A percentile compares a stretch with the other conserved stretches of the same genome.
These are phyloP conservation scores for Trigoniulus corallinus DNA, from an alignment of 1,140 invertebrate genomes.

Conservation along the genomic window DNA sequence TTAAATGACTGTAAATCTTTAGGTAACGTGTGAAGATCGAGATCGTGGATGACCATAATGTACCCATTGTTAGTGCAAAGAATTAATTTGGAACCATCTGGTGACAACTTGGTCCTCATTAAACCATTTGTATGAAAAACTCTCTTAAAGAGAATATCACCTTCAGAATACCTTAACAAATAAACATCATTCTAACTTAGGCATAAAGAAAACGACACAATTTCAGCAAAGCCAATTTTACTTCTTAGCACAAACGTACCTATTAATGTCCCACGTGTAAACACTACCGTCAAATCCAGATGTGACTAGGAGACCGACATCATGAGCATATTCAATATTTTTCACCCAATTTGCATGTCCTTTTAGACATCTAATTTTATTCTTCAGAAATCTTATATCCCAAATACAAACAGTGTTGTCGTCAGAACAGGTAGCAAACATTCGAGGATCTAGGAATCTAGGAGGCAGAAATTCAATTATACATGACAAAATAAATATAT, in stretches of 20 bases:
- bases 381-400: conserved; percentile 71
- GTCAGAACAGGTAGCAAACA: conserved; percentile 86
- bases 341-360: conserved; percentile 94
- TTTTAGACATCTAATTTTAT: conserved; percentile 51
- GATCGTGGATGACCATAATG: conserved; percentile 73
- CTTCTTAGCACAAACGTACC: conserved; percentile 26
- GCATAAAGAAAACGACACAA: not conserved
- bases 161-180: conserved; percentile 43
- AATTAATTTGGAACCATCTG: conserved; percentile 69
- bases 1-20: conserved; percentile 71
- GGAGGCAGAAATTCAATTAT: conserved; percentile 16
- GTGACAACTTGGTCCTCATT: conserved; percentile 73
- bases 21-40: conserved; percentile 58
- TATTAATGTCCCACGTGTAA: conserved; percentile 88
- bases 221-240: not conserved
- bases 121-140: conserved; percentile 67
- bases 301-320: conserved; percentile 65
- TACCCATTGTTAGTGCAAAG: conserved; percentile 79
- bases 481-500: conserved; percentile 10
- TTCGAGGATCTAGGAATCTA: conserved; percentile 70
- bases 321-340: conserved; percentile 83
- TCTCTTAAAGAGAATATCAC: conserved; percentile 54
- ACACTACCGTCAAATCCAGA: conserved; percentile 87
- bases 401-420: conserved; percentile 80
- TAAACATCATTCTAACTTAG: not conserved